Percentiles rank a stretch among this genome's conserved stretches.
Evolutionary conservation across 2,113 vertebrate genomes (phyloP).

Genomic region (Rhipidura dahli): DNA sequence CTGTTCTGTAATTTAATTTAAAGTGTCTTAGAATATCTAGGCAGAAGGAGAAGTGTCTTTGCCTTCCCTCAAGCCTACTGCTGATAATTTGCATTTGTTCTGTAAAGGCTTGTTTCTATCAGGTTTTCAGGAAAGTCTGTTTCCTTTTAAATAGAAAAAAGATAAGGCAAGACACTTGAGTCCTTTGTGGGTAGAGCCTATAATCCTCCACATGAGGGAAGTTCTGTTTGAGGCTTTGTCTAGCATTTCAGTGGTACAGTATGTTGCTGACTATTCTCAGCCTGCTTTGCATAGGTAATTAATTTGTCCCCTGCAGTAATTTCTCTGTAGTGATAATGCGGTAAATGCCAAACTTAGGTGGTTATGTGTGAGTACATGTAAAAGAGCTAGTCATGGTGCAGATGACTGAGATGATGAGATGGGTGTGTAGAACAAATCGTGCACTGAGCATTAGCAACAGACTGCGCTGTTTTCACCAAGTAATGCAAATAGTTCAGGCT

Average conservation of each 20-base stretch:
- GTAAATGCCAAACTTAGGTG: not conserved
- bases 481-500: not conserved
- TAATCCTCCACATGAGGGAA: conserved; percentile 18
- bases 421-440: not conserved
- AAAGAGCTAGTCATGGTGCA: not conserved
- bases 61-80: not conserved
- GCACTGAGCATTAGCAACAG: not conserved
- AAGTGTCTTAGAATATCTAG: not conserved
- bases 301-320: conserved; percentile 49
- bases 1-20: conserved; percentile 9
- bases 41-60: not conserved
- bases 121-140: conserved; percentile 20
- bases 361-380: not conserved
- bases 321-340: not conserved
- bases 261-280: conserved; percentile 48
- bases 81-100: conserved; percentile 39
- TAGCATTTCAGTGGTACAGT: not conserved
- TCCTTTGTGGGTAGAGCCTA: conserved; percentile 30
- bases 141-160: conserved; percentile 37
- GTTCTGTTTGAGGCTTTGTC: conserved; percentile 52
- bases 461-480: not conserved
- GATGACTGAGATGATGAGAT: not conserved
- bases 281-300: conserved; percentile 56
- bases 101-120: conserved; percentile 19
- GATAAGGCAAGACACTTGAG: conserved; percentile 39